These are phyloP conservation scores for Antedon mediterranea DNA, from an alignment of 53 echinoderm and acorn worm genomes.

Conservation along the genomic window DNA sequence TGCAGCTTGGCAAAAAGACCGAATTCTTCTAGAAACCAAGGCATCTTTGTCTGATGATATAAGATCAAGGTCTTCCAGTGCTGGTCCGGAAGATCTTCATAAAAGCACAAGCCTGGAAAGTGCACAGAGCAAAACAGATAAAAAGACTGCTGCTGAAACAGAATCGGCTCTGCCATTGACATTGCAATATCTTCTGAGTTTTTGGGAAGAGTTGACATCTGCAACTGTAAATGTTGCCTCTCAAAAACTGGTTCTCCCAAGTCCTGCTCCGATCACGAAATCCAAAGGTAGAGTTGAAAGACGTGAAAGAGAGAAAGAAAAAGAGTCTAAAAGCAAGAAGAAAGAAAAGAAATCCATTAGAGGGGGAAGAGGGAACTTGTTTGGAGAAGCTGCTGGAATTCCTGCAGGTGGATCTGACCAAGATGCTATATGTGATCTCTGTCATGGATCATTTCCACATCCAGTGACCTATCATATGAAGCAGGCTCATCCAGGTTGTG, in stretches of 20 bases:
- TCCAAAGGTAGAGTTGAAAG: conserved; percentile 26
- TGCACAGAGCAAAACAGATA: background rate
- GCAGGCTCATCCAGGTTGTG: conserved; percentile 83
- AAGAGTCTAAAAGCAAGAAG: conserved; percentile 70
- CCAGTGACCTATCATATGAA: conserved; percentile 97
- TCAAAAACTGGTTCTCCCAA: conserved; percentile 70
- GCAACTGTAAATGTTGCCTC: conserved; percentile 80
- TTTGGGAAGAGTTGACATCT: conserved; percentile 86
- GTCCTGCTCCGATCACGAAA: conserved; percentile 81
- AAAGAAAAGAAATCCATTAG: conserved; percentile 66
- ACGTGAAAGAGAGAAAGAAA: conserved; percentile 36
- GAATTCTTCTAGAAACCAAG: conserved; percentile 1
- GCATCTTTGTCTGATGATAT: conserved; percentile 25
- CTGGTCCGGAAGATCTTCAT: conserved; percentile 38
- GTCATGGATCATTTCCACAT: conserved; percentile 72
- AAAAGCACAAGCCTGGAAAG: conserved; percentile 25
- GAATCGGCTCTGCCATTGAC: conserved; percentile 55
- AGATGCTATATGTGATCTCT: conserved; percentile 73
- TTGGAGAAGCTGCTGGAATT: conserved; percentile 83
- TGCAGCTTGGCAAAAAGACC: background rate
- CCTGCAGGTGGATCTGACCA: conserved; percentile 59
- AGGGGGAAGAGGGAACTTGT: conserved; percentile 86
- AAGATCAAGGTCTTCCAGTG: conserved; percentile 64
- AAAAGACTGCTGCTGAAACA: conserved; percentile 16
- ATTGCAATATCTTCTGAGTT: conserved; percentile 63